Evolutionary conservation across 2,113 vertebrate genomes (phyloP), one percentile per base, ranked within the genome.

Genomic region (Apeltes quadracus): DNA sequence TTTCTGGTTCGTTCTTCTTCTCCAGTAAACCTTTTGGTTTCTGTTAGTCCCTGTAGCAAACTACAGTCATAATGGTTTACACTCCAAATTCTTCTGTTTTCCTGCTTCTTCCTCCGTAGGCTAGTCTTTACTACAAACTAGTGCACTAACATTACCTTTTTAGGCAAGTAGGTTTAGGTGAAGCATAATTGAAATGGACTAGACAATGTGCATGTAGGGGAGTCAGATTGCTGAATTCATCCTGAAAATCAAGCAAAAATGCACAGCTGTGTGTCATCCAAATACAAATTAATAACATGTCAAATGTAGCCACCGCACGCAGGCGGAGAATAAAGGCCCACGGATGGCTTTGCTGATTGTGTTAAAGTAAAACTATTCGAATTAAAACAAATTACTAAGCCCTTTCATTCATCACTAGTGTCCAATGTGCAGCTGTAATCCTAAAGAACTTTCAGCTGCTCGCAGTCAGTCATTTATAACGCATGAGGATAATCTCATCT

Each of bases 1-100:
- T 50, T 74, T 85, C 46, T 79, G 38, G 74, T 72, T 76, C 29
- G 83, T 70, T 80, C 46, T 61, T 39, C 56, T 72, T 69, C 61
- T 58, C 77, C 72, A 39, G 71, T 86, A 71, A 76, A 76, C 62
- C 63, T 69, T 58, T 51, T 55, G 46, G 64, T 71, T 69, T 50
- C 61, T 12, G 15, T 32, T 78, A 65, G 25, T 61, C 58, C 61
- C 43, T 59, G 23, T 44, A 16, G 64, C 64, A 67, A 84, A 61
- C 39, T 1, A 51, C 5, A 73, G 36, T 55, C 54, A 38, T 25
- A 39, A 44, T 51, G 27, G 18, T 76, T 75, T 44, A 53, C 1
- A 27, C 59, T 79, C 34, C 22, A 71, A 62, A 76, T 25, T 38
- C 43, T n/a, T n/a, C n/a, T 56, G 54, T 58, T 64, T 57, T 15